These are phyloP conservation scores for Drosophila suboccidentalis DNA, from an alignment of 2,888 invertebrate species.

Conservation along the genomic window DNA sequence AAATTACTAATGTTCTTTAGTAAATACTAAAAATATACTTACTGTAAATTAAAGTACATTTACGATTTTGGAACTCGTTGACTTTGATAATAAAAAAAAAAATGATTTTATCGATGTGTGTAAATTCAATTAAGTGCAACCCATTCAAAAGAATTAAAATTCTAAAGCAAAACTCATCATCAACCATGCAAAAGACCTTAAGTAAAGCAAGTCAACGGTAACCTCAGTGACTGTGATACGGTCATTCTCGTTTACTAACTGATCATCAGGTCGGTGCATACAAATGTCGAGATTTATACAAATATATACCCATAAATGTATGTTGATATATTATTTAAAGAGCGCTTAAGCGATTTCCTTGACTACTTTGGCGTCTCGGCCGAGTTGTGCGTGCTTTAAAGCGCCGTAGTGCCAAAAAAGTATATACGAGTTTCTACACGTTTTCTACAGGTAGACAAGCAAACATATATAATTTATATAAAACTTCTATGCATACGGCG, in stretches of 20 bases:
- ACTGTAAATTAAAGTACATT: no score
- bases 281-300: conserved; percentile 32
- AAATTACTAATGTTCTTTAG: not conserved
- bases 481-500: conserved; percentile 13
- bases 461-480: conserved; percentile 2
- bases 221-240: conserved; percentile 44
- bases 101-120: not conserved
- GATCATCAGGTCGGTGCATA: conserved; percentile 61
- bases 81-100: not conserved
- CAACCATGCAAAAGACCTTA: conserved; percentile 48
- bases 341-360: conserved; percentile 55
- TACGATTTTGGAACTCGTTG: not conserved
- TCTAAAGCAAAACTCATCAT: conserved; percentile 17
- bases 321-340: conserved; percentile 17
- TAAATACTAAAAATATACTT: no score
- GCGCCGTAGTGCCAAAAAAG: conserved; percentile 55
- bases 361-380: conserved; percentile 61
- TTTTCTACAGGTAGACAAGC: conserved; percentile 46
- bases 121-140: not conserved
- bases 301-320: not conserved
- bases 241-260: conserved; percentile 40
- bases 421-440: conserved; percentile 61
- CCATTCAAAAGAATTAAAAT: conserved; percentile 31
- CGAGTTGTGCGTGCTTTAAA: conserved; percentile 67
- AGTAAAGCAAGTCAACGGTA: conserved; percentile 25